Percentiles rank a stretch among this genome's conserved stretches.
phyloP scores from a whole-genome alignment of 2,797 vertebrate species.

The Helostoma temminkii region DNA sequence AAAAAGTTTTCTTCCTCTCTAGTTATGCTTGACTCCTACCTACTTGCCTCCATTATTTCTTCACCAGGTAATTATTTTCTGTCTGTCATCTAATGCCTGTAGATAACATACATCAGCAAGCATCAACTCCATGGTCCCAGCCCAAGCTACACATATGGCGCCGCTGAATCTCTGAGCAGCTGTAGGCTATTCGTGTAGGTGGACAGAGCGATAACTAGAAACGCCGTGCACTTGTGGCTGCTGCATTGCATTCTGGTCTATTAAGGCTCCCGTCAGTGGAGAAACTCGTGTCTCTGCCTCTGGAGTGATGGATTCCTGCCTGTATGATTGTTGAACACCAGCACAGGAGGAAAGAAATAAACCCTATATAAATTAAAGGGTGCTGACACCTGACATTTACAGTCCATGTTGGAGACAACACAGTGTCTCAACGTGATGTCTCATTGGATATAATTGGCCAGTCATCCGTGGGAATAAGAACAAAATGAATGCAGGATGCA shows the following conservation, averaged over 20 bases:
- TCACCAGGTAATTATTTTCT: neutral
- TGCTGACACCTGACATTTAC: slow-evolving; percentile 24
- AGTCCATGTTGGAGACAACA: slow-evolving; percentile 7
- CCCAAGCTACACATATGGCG: slow-evolving; percentile 14
- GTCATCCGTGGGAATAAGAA: slow-evolving; percentile 1
- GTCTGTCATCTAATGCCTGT: slow-evolving; percentile 19
- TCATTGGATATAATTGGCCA: slow-evolving; percentile 27
- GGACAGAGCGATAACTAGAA: slow-evolving; percentile 22
- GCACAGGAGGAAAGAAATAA: slow-evolving; percentile 6
- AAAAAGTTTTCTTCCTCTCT: neutral
- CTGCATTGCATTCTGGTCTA: slow-evolving; percentile 35
- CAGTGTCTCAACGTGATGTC: slow-evolving; percentile 2
- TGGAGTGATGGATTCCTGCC: slow-evolving; percentile 17
- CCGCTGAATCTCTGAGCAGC: slow-evolving; percentile 24
- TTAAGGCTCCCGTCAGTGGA: slow-evolving; percentile 12
- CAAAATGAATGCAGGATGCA: slow-evolving; percentile 2
- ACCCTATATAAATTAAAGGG: slow-evolving; percentile 14
- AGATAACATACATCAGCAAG: neutral
- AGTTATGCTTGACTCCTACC: neutral
- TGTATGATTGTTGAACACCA: slow-evolving; percentile 17
- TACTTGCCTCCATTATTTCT: neutral
- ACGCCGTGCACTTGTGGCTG: slow-evolving; percentile 35
- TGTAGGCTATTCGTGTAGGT: slow-evolving; percentile 48
- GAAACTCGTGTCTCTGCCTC: slow-evolving; percentile 13
- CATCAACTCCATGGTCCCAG: neutral